phyloP scores from a whole-genome alignment of 1,140 invertebrate genomes.

The Myzus persicae region DNA sequence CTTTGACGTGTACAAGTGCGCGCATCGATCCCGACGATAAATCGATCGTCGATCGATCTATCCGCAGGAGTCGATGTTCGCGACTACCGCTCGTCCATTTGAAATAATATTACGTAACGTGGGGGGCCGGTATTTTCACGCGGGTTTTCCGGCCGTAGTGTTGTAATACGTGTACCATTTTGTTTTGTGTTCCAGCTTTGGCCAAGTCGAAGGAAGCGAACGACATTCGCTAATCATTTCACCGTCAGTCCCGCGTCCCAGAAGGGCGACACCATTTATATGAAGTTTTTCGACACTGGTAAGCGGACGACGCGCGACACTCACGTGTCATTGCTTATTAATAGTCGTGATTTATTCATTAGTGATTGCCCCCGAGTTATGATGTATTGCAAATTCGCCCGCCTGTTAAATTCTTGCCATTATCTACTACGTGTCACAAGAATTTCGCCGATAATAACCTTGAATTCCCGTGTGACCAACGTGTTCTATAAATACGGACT shows the following conservation, averaged over 20 bases:
- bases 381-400: neutral
- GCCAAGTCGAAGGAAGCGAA: conserved; percentile 56
- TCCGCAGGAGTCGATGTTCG: neutral
- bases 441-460: conserved; percentile 28
- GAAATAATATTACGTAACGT: too few species aligned
- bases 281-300: conserved; percentile 57
- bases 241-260: conserved; percentile 49
- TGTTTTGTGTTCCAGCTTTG: conserved; percentile 38
- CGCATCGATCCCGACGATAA: neutral
- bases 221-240: conserved; percentile 51
- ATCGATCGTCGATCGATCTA: neutral
- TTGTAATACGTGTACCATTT: neutral
- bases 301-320: neutral
- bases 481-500: conserved; percentile 14
- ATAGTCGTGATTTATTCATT: neutral
- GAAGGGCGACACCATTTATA: conserved; percentile 58
- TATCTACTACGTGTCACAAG: neutral
- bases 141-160: neutral
- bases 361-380: neutral
- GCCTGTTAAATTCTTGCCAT: neutral
- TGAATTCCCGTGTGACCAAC: conserved; percentile 31
- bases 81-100: too few species aligned
- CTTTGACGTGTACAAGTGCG: too few species aligned
- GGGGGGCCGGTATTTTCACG: neutral
- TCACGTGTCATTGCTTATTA: neutral